Base-by-base conservation (phyloP, 1,140 invertebrate species). In the Rhysida immarginata region DNA sequence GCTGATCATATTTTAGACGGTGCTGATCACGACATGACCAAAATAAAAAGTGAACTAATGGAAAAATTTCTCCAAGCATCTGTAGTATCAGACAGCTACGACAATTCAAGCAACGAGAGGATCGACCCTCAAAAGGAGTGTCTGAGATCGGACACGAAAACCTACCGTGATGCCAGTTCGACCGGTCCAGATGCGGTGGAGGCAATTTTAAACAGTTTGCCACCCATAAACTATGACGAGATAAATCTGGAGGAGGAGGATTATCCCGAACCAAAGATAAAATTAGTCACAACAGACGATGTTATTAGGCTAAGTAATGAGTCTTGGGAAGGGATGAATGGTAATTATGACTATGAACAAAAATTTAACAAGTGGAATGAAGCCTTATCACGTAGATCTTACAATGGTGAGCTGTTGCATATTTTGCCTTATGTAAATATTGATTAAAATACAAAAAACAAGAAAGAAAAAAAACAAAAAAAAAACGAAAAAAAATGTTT, bases 351-450 rank as follows among this genome's bases (percentile, higher is more conserved):
- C 65, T 58, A 61, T 57, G 64, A 75, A 60, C 69, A 72, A 25
- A 68, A 74, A 46, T 92, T 90, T 77, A 75, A 79, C 58, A 82
- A 87, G 72, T 92, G 86, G 84, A 81, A 87, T 68, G 81, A 91
- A 72, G 81, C 80, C 69, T 74, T 80, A 59, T 78, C 78, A 60
- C 78, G 72, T 71, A 75, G 74, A 68, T 81, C 78, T 62, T 83
- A 76, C 65, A 76, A 77, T 70, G 81, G 75, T 65, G 82, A 87
- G 69, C 74, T 77, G 64, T 76, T 91, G 70, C 79, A 82, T 73
- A 83, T 91, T 77, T 78, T 92, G 79, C 89, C 89, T 75, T 94
- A 94, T 76, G 85, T 89, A 74, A 81, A 90, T 68, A 84, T 88
- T 74, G 86, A 91, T 78, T 90, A 64, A 66, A 63, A 61, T 54